Base-by-base conservation (phyloP, 1,140 invertebrate genomes). In the Drusus annulatus region DNA sequence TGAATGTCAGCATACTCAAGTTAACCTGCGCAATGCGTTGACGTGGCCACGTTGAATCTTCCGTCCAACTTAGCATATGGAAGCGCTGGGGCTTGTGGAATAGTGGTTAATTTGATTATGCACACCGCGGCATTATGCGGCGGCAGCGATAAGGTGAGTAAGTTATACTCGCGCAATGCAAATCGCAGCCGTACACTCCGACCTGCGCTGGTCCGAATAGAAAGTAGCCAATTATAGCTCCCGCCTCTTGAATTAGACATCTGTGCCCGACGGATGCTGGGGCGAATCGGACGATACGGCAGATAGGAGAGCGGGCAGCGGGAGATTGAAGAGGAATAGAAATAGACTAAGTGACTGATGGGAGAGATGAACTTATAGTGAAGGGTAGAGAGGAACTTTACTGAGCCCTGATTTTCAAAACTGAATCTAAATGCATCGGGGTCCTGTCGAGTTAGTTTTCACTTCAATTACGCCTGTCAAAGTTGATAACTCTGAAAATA, bases 151-250 rank as follows among this genome's bases (percentile, higher is more conserved):
- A 69, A 69, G 65, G 31, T 69, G 65, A 17, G 65, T 45, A 19
- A 45, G 65, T 50, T 68, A 69, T 69, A 69, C 6, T 50, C 21
- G 19, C 31, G 31, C 36, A n/a, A 69, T 50, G 65, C 65, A 69
- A 69, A 69, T 69, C 65, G n/a, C 10, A 17, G 25, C 25, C 25
- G 21, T 28, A 21, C 56, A 13, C 21, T 45, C 36, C 36, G 36
- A 45, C 36, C 36, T 13, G 60, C 23, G 19, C 60, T 21, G 60
- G 10, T 28, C 10, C 31, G 65, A 69, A 63, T 36, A 69, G 65
- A 69, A 69, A 69, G 31, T 69, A 69, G 31, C 65, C 65, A 69
- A 69, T 69, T 69, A 69, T 17, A n/a, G 36, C 36, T 45, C 36
- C 8, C 13, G 36, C 36, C 36, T 45, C 36, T 45, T 45, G 36